Conservation (phyloP, 2,888 invertebrate species). For the Thymelicus lineola region DNA sequence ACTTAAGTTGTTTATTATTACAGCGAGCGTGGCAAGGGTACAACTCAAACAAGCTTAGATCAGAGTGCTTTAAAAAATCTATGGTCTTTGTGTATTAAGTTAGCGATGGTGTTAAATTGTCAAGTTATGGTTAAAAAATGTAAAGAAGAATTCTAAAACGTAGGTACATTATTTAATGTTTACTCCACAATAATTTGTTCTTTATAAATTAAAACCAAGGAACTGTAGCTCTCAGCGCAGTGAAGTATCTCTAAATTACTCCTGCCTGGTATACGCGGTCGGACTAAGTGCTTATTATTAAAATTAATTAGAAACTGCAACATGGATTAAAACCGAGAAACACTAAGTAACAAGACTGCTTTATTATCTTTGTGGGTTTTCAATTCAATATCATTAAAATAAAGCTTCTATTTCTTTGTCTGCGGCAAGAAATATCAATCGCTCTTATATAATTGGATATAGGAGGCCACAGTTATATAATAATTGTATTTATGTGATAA, state of each 20-base stretch:
- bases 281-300: slow-evolving; percentile 37
- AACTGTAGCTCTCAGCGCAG: slow-evolving; percentile 25
- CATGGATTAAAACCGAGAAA: slow-evolving; percentile 28
- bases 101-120: background rate
- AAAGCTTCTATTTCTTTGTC: background rate
- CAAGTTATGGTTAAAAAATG: background rate
- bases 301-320: slow-evolving; percentile 37
- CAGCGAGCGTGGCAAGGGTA: no score
- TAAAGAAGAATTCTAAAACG: background rate
- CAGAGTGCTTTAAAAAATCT: no score
- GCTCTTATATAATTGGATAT: no score
- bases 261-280: slow-evolving; percentile 27
- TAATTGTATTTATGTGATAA: no score
- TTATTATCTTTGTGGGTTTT: slow-evolving; percentile 20
- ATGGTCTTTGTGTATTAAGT: no score
- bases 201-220: slow-evolving; percentile 23
- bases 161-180: no score
- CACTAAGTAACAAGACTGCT: slow-evolving; percentile 22
- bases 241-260: slow-evolving; percentile 28
- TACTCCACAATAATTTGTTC: background rate
- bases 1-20: no score
- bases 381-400: background rate
- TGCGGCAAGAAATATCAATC: background rate
- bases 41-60: no score
- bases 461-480: no score